Evolutionary conservation across 53 echinoderm and acorn worm genomes (phyloP), one percentile per base, ranked within the genome.

Genomic region (Paelopatides confundens): DNA sequence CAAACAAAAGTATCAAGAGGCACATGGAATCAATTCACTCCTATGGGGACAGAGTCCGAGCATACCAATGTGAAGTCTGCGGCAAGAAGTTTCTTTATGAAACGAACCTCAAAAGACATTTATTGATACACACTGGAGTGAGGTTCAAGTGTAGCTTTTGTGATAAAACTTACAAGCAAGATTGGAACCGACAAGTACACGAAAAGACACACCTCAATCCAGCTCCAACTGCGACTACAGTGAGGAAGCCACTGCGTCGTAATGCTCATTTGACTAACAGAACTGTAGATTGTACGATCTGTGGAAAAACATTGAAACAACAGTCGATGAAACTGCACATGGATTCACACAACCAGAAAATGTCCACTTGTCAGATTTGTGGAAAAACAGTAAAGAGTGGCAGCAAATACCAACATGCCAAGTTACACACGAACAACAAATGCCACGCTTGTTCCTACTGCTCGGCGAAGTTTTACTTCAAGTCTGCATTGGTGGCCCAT

Each of bases 81-180:
- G 63, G 63, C 7, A 63, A 62, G 38, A 62, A 62, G 14, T 82
- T 82, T 36, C 64, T 63, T 21, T 38, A 82, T 26, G 63, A 33
- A 8, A 37, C 36, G 10, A 82, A 82, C 63, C 64, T 82, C n/a
- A 43, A 62, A 15, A 34, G 65, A n/a, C 83, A 82, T 36, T 17
- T 26, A 26, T 63, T 34, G 9, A 37, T 64, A n/a, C 83, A 82
- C 65, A 64, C 63, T n/a, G 65, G 65, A 12, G 65, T 82, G 27
- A 35, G 83, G 36, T 82, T 38, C 39, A 62, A 82, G 39, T 82
- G 83, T 0, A 34, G 64, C 23, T 63, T 36, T 35, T 82, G 83
- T 29, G 83, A 82, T 7, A 82, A 43, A 43, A 82, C 63, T 38
- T 82, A 82, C 83, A 62, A 64, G 30, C 83, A 82, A 28, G 83